A percentile compares a stretch with the other conserved stretches of the same genome.
Conservation (phyloP, 2,888 invertebrate genomes). For the Sthenelais limicola region DNA sequence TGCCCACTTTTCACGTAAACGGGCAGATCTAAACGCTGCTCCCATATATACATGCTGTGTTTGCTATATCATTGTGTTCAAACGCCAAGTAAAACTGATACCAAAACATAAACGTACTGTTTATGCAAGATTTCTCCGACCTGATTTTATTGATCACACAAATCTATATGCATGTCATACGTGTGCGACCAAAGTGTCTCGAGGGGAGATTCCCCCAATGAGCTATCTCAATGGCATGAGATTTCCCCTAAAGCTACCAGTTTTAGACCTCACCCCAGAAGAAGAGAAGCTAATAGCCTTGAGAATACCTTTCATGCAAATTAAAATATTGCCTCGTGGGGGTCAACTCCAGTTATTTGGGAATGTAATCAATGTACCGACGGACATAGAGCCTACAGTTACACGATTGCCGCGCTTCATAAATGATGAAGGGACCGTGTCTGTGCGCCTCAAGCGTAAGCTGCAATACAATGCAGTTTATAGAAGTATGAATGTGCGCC, state of each 20-base stretch:
- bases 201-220: too few species aligned
- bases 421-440: not conserved
- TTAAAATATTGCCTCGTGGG: not conserved
- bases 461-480: not conserved
- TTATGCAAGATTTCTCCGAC: too few species aligned
- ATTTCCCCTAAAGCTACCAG: not conserved
- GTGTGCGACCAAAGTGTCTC: too few species aligned
- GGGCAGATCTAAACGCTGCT: too few species aligned
- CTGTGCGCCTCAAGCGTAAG: not conserved
- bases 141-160: too few species aligned
- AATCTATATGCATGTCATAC: too few species aligned
- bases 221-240: not conserved
- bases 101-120: too few species aligned
- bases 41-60: too few species aligned
- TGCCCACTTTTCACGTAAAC: too few species aligned
- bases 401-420: not conserved
- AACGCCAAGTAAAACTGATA: too few species aligned
- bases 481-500: not conserved
- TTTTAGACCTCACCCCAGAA: not conserved
- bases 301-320: not conserved
- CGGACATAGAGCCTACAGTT: not conserved
- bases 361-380: not conserved
- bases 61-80: too few species aligned
- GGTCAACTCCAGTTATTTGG: too few species aligned
- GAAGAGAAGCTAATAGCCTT: not conserved